Evolutionary conservation across 2,797 vertebrate species (phyloP).

Genomic region (Hafferia zeledoni): DNA sequence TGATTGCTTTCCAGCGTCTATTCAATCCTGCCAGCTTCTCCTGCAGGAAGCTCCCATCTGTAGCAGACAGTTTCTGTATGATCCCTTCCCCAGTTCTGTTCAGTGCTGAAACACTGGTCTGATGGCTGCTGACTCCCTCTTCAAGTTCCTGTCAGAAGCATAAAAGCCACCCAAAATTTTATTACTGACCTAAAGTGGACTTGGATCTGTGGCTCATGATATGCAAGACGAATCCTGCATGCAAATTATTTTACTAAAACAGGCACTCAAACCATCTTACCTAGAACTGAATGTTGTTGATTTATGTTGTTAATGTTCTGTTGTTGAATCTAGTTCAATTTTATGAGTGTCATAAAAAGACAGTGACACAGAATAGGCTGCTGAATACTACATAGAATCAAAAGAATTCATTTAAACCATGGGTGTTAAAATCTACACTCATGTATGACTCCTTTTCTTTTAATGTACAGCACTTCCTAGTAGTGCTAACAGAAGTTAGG

Average conservation of each 20-base stretch:
- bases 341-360: neutral
- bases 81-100: conserved; percentile 86
- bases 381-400: neutral
- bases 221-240: neutral
- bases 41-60: conserved; percentile 86
- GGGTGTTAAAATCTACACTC: neutral
- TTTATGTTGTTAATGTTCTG: neutral
- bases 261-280: neutral
- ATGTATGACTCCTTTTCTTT: neutral
- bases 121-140: conserved; percentile 85
- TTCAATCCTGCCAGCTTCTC: conserved; percentile 86
- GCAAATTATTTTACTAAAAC: neutral
- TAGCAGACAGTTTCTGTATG: conserved; percentile 84
- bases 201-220: neutral
- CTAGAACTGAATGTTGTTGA: neutral
- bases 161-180: neutral
- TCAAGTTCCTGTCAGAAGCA: conserved; percentile 86
- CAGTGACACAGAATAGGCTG: neutral
- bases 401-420: neutral
- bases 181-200: neutral
- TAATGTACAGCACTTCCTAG: neutral
- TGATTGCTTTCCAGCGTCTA: conserved; percentile 83
- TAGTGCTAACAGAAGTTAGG: neutral
- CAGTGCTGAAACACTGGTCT: conserved; percentile 78
- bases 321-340: neutral